phyloP scores from a whole-genome alignment of 2,888 invertebrate species.

The Platycheirus albimanus region DNA sequence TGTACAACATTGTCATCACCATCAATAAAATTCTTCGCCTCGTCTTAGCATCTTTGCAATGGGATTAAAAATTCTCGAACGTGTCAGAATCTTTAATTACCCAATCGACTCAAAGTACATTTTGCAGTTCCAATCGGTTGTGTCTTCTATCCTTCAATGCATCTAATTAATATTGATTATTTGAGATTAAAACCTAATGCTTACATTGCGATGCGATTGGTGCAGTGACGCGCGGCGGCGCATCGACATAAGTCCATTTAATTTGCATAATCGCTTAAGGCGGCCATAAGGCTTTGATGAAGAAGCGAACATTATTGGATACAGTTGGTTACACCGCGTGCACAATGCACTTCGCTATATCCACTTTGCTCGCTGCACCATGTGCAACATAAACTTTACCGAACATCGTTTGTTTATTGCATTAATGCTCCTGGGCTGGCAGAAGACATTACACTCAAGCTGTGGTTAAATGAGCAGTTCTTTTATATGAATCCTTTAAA shows the following conservation, averaged over 20 bases:
- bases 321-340: conserved; percentile 38
- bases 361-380: conserved; percentile 3
- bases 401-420: conserved; percentile 62
- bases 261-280: conserved; percentile 66
- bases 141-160: conserved; percentile 55
- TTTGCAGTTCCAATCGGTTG: conserved; percentile 24
- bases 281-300: conserved; percentile 46
- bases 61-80: too few species aligned
- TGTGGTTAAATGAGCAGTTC: conserved; percentile 20
- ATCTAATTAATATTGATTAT: conserved; percentile 73
- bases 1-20: not conserved
- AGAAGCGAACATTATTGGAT: conserved; percentile 66
- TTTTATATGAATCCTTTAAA: conserved; percentile 41
- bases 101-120: conserved; percentile 44
- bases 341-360: not conserved
- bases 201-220: conserved; percentile 10
- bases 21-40: too few species aligned
- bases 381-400: conserved; percentile 23
- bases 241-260: conserved; percentile 42
- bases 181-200: conserved; percentile 65
- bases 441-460: conserved; percentile 39
- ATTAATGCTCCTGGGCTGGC: conserved; percentile 52
- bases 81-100: conserved; percentile 65
- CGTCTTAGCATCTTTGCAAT: too few species aligned
- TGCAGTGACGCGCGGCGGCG: not conserved